phyloP scores from a whole-genome alignment of 1,140 invertebrate species.

The Caenorhabditis latens region DNA sequence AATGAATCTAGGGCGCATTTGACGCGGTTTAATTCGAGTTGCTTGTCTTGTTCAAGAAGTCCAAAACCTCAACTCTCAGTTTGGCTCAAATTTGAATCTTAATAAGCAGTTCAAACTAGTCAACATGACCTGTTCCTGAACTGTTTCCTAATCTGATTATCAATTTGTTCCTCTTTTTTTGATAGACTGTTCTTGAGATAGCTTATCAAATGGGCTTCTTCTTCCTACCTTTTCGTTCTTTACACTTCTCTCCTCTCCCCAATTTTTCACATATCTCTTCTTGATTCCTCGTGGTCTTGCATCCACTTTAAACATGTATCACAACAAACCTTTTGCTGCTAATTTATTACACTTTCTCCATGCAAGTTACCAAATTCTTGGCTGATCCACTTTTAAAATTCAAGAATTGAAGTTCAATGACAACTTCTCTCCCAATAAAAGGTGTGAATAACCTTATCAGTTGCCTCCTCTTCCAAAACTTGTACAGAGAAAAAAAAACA shows the following conservation, averaged over 20 bases:
- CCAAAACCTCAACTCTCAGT: no score
- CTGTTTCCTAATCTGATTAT: constrained; percentile 33
- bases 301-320: neutral
- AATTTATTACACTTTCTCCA: neutral
- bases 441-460: constrained; percentile 2
- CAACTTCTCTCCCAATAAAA: neutral
- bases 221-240: neutral
- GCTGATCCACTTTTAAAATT: neutral
- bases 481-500: neutral
- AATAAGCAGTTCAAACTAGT: neutral
- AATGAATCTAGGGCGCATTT: no score
- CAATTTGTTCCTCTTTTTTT: constrained; percentile 13
- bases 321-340: neutral
- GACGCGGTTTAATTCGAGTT: no score
- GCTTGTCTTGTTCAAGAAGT: no score
- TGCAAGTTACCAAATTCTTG: neutral
- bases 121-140: neutral
- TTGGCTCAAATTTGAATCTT: neutral
- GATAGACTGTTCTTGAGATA: constrained; percentile 24
- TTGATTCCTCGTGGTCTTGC: neutral
- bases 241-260: neutral
- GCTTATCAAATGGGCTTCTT: neutral
- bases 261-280: neutral
- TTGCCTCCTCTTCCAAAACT: neutral
- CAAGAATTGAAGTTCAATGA: neutral